These are phyloP conservation scores for Smittia aterrima DNA, from an alignment of 2,888 invertebrate species.

Conservation along the genomic window DNA sequence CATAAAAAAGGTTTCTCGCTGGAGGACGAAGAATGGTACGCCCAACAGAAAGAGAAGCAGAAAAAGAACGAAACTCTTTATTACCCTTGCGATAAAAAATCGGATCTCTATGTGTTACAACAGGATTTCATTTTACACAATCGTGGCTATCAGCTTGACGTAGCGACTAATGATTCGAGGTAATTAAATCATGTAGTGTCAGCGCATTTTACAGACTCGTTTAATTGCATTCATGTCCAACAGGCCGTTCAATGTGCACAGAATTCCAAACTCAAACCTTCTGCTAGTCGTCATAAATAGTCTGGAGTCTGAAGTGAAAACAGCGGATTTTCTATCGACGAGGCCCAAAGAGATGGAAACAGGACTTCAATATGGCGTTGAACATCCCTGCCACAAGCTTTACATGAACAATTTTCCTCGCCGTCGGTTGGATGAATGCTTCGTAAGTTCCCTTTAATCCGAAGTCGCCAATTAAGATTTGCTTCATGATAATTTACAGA, in stretches of 20 bases:
- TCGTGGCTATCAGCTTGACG: slow-evolving; percentile 51
- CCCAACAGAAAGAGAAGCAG: not conserved
- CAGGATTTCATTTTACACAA: slow-evolving; percentile 57
- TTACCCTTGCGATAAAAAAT: slow-evolving; percentile 71
- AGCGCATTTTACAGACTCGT: not conserved
- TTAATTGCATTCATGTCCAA: slow-evolving; percentile 17
- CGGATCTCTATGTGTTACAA: slow-evolving; percentile 67
- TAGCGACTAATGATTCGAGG: slow-evolving; percentile 53
- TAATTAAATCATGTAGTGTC: slow-evolving; percentile 5
- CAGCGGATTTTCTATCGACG: slow-evolving; percentile 3
- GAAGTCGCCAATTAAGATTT: not conserved
- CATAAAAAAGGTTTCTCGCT: slow-evolving; percentile 48
- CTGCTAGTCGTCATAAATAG: slow-evolving; percentile 71
- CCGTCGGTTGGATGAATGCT: slow-evolving; percentile 71
- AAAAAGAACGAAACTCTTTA: slow-evolving; percentile 46
- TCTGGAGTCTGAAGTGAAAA: slow-evolving; percentile 43
- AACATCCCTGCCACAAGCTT: slow-evolving; percentile 74
- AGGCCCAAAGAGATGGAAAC: slow-evolving; percentile 4
- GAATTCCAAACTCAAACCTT: slow-evolving; percentile 75
- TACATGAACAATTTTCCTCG: slow-evolving; percentile 66
- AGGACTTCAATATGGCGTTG: slow-evolving; percentile 48
- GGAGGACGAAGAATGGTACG: slow-evolving; percentile 54
- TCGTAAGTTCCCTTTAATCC: slow-evolving; percentile 45
- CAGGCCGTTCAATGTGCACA: slow-evolving; percentile 67
- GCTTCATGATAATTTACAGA: not conserved